Evolutionary conservation across 2,113 vertebrate species (phyloP).

Genomic region (Vulpes vulpes): DNA sequence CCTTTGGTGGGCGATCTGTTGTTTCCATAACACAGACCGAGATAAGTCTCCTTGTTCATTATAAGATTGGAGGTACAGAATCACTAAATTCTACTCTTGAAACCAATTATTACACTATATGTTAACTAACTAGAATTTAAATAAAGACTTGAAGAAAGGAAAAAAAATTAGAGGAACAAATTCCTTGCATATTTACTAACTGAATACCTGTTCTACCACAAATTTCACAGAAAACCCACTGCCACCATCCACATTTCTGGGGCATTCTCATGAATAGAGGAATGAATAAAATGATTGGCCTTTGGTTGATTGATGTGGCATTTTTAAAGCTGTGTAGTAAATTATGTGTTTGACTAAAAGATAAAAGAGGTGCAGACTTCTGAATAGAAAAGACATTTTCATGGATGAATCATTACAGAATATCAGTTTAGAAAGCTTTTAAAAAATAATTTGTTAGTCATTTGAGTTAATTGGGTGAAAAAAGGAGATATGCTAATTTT

Average conservation of each 20-base stretch:
- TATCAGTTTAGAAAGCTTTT: not conserved
- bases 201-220: not conserved
- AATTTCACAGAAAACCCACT: not conserved
- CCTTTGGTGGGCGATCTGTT: not conserved
- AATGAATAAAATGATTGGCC: not conserved
- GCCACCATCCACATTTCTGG: not conserved
- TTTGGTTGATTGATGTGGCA: not conserved
- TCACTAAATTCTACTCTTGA: not conserved
- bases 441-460: slow-evolving; percentile 22
- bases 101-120: not conserved
- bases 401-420: not conserved
- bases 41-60: not conserved
- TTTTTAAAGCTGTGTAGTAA: not conserved
- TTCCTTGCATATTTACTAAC: not conserved
- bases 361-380: not conserved
- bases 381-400: not conserved
- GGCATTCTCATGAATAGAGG: not conserved
- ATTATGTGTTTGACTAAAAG: not conserved
- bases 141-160: not conserved
- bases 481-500: slow-evolving; percentile 33
- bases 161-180: not conserved
- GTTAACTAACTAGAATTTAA: not conserved
- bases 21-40: not conserved
- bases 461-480: slow-evolving; percentile 16
- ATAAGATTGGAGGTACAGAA: not conserved